phyloP scores from a whole-genome alignment of 2,797 vertebrate species.

The Philypnodon macrostomus region DNA sequence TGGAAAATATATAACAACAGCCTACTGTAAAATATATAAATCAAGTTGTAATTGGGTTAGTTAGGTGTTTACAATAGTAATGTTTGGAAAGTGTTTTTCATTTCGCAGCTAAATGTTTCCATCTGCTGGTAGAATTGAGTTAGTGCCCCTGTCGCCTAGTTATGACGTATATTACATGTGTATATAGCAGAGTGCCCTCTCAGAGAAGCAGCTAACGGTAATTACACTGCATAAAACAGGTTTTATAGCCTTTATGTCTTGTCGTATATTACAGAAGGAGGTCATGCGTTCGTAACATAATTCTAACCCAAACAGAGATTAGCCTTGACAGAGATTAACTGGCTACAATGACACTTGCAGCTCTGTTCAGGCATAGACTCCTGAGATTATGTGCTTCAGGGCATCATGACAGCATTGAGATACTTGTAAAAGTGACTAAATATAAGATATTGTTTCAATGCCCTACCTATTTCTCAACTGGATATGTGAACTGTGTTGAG shows the following conservation, averaged over 20 bases:
- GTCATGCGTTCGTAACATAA: not conserved
- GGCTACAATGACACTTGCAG: constrained; percentile 15
- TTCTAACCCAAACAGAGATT: not conserved
- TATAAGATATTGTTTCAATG: not conserved
- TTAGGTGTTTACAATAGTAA: too few species aligned
- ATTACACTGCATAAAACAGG: not conserved
- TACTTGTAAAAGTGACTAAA: constrained; percentile 7
- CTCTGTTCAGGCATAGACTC: constrained; percentile 42
- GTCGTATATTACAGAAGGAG: not conserved
- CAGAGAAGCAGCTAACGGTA: not conserved
- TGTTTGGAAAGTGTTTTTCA: too few species aligned
- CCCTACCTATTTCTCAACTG: constrained; percentile 44
- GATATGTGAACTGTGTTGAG: constrained; percentile 30
- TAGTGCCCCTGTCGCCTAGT: constrained; percentile 45
- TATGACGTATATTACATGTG: constrained; percentile 50
- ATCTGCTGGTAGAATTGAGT: constrained; percentile 23
- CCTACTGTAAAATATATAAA: too few species aligned
- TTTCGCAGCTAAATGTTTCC: too few species aligned
- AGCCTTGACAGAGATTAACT: too few species aligned
- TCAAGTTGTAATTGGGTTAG: too few species aligned
- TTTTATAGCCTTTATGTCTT: not conserved
- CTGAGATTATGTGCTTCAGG: constrained; percentile 23
- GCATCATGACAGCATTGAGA: constrained; percentile 8
- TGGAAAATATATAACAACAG: too few species aligned
- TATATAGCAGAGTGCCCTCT: constrained; percentile 39